Percentiles rank a stretch among this genome's conserved stretches.
These are phyloP conservation scores for Zaprionus inermis DNA, from an alignment of 1,140 invertebrate species.

Conservation along the genomic window DNA sequence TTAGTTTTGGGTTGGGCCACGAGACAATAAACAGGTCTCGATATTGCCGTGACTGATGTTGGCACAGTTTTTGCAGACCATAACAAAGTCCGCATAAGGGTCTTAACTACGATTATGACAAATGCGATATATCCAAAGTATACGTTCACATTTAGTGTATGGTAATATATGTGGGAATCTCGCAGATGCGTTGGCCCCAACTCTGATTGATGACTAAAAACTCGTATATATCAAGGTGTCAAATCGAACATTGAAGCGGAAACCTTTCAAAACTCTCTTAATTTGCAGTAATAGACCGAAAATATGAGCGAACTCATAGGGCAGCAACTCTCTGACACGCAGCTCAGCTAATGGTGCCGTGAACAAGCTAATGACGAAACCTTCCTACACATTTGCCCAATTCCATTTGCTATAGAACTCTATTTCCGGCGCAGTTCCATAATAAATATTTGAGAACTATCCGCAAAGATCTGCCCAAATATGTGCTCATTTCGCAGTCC, in stretches of 20 bases:
- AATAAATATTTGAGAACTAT: conserved; percentile 18
- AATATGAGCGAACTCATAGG: conserved; percentile 22
- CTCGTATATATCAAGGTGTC: conserved; percentile 38
- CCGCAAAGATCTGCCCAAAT: not conserved
- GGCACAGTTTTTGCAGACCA: conserved; percentile 43
- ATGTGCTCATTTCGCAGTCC: not conserved
- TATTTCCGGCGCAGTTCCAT: not conserved
- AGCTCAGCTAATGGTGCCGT: conserved; percentile 53
- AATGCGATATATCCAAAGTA: not conserved
- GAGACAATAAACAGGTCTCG: conserved; percentile 28
- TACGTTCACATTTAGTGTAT: conserved; percentile 11
- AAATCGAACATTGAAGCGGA: conserved; percentile 31
- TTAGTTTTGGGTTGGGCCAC: conserved; percentile 27
- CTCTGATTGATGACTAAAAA: conserved; percentile 33
- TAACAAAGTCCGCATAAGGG: conserved; percentile 12
- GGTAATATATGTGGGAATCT: conserved; percentile 7
- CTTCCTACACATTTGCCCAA: not conserved
- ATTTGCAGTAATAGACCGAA: conserved; percentile 17
- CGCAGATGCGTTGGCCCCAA: conserved; percentile 36
- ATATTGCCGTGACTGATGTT: conserved; percentile 36
- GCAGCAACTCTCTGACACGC: conserved; percentile 36
- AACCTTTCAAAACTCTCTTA: conserved; percentile 27
- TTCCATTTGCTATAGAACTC: conserved; percentile 16
- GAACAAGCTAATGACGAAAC: conserved; percentile 49
- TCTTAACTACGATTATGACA: conserved; percentile 15